Base-by-base conservation (phyloP, 2,797 vertebrate species). In the Bryconaethiops microstoma region DNA sequence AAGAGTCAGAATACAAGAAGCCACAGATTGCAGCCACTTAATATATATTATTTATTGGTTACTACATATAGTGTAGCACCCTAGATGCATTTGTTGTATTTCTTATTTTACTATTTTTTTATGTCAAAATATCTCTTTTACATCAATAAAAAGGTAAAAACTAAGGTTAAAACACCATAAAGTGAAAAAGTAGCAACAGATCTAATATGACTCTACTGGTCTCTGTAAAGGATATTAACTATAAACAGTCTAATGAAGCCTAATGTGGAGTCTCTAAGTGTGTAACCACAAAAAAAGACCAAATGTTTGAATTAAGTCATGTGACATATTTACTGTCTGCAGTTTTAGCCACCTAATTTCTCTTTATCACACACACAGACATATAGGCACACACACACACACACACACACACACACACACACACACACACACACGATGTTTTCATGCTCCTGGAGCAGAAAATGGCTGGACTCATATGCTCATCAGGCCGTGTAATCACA, bases 401-500 rank as follows among this genome's bases (percentile, higher is more conserved):
- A 62, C 16, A 52, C 59, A 74, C 69, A 71, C 25, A 52, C 35
- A 62, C 16, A 52, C 35, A 35, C 35, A 35, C 35, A 35, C 35
- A 35, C 35, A 35, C 35, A 35, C 35, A 62, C 16, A 52, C 59
- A 74, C 69, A 71, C 25, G 87, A 85, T 79, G 86, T 90, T 91
- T 91, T 88, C 83, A 87, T 86, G 82, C 82, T 92, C 91, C 88
- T 92, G 91, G 90, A 91, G 89, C 91, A 92, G 90, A 92, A 82
- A 90, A 91, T 91, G 90, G 89, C 88, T 77, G 89, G 84, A 90
- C 89, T 91, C 91, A 89, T 93, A 91, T 92, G 90, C 89, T 90
- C 92, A 92, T 89, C 89, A 88, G 90, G 88, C 93, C 90, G 85
- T 94, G 92, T 92, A 94, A 94, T 94, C 91, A 93, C 90, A 89